Conservation (phyloP, 2,797 vertebrate species). For the Argyrosomus regius region DNA sequence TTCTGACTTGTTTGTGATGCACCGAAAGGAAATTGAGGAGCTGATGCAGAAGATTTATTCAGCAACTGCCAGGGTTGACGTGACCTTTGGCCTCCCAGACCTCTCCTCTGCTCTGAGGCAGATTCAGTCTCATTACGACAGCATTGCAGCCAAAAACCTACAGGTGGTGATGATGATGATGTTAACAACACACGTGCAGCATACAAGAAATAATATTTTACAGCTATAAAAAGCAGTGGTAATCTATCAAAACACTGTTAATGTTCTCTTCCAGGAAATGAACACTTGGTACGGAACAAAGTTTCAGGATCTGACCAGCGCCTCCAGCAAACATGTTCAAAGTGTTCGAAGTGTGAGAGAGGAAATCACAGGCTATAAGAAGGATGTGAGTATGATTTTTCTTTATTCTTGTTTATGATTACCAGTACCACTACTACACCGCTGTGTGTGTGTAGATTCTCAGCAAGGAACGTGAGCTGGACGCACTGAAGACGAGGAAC, state of each 20-base stretch:
- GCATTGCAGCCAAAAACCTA: constrained; percentile 90
- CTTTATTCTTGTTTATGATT: background rate
- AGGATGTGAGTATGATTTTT: constrained; percentile 81
- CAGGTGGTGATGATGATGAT: constrained; percentile 78
- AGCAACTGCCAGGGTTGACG: constrained; percentile 73
- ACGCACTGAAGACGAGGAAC: constrained; percentile 79
- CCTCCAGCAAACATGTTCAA: constrained; percentile 83
- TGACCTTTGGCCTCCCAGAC: constrained; percentile 85
- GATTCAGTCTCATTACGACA: constrained; percentile 89
- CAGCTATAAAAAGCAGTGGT: background rate
- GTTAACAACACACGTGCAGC: background rate
- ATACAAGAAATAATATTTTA: background rate
- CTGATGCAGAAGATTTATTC: constrained; percentile 86
- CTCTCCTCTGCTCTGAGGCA: constrained; percentile 88
- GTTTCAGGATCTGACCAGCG: constrained; percentile 87
- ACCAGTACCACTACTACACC: background rate
- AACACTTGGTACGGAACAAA: constrained; percentile 86
- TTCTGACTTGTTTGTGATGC: constrained; percentile 26
- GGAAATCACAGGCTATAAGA: constrained; percentile 82
- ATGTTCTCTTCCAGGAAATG: constrained; percentile 79
- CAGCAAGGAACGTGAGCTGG: constrained; percentile 83
- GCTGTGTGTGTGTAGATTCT: constrained; percentile 75
- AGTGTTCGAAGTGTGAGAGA: constrained; percentile 83
- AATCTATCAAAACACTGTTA: background rate
- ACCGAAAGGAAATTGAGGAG: constrained; percentile 85